phyloP scores from a whole-genome alignment of 1,140 invertebrate genomes.

The Chrysoperla carnea region DNA sequence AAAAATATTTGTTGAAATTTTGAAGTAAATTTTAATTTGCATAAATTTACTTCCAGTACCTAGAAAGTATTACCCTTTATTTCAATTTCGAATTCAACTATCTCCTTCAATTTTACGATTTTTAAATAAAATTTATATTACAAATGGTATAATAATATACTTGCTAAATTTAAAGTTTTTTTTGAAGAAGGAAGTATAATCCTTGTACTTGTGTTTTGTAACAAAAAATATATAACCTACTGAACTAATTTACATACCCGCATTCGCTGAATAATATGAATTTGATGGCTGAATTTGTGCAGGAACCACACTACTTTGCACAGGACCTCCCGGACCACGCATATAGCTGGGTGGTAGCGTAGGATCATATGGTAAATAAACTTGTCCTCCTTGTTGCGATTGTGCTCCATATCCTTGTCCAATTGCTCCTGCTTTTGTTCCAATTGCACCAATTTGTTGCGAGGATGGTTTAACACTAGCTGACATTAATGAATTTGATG shows the following conservation, averaged over 20 bases:
- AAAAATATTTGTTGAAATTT: too few relatives aligned
- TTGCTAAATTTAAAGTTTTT: too few relatives aligned
- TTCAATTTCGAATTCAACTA: too few relatives aligned
- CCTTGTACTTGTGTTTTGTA: too few relatives aligned
- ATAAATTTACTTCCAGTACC: too few relatives aligned
- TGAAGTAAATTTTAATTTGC: too few relatives aligned
- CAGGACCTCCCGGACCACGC: conserved; percentile 15
- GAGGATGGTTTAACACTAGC: conserved; percentile 70
- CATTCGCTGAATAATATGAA: conserved; percentile 22
- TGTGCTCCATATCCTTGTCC: conserved; percentile 22
- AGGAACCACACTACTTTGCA: conserved; percentile 20
- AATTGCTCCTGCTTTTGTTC: conserved; percentile 21
- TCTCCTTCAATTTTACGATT: too few relatives aligned
- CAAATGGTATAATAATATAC: too few relatives aligned
- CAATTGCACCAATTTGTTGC: conserved; percentile 65
- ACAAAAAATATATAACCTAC: not conserved
- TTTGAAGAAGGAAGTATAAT: too few relatives aligned
- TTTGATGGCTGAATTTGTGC: conserved; percentile 18
- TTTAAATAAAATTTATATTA: too few relatives aligned
- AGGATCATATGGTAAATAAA: conserved; percentile 21
- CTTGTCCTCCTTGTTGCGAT: conserved; percentile 20
- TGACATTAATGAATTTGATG: conserved; percentile 76
- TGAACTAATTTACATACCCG: conserved; percentile 11
- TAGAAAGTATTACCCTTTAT: too few relatives aligned
- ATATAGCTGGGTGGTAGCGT: conserved; percentile 18